A percentile compares a stretch with the other conserved stretches of the same genome.
Evolutionary conservation across 2,797 vertebrate genomes (phyloP).

Genomic region (Hozukius guyotensis): DNA sequence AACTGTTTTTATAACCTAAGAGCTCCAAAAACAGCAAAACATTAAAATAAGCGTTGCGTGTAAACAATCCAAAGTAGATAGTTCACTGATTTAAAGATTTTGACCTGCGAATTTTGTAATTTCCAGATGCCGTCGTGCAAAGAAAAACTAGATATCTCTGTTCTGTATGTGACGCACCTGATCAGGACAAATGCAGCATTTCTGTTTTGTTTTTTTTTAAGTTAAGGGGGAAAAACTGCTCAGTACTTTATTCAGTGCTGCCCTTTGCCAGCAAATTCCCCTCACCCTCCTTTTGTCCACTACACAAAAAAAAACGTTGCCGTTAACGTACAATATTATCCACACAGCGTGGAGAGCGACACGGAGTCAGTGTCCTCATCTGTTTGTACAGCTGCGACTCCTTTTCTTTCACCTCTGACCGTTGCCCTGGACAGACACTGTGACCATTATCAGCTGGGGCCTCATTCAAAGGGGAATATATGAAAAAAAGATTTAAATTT

Average conservation of each 20-base stretch:
- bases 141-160: neutral
- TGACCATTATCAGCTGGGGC: neutral
- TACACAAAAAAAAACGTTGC: neutral
- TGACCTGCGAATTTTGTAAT: neutral
- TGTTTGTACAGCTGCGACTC: slow-evolving; percentile 75
- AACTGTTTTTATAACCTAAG: neutral
- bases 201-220: neutral
- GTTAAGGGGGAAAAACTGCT: neutral
- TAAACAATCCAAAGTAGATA: neutral
- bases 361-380: slow-evolving; percentile 49
- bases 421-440: slow-evolving; percentile 14
- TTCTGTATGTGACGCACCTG: neutral
- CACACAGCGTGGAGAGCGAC: neutral
- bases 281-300: neutral
- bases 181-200: neutral
- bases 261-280: neutral
- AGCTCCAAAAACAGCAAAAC: neutral
- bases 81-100: neutral
- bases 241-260: neutral
- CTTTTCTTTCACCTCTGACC: slow-evolving; percentile 51
- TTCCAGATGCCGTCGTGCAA: neutral
- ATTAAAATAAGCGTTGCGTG: neutral
- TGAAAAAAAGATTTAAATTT: neutral
- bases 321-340: slow-evolving; percentile 11
- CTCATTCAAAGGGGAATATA: neutral